A percentile compares a stretch with the other conserved stretches of the same genome.
phyloP scores from a whole-genome alignment of 2,888 invertebrate species.

The Calliphora vomitoria region DNA sequence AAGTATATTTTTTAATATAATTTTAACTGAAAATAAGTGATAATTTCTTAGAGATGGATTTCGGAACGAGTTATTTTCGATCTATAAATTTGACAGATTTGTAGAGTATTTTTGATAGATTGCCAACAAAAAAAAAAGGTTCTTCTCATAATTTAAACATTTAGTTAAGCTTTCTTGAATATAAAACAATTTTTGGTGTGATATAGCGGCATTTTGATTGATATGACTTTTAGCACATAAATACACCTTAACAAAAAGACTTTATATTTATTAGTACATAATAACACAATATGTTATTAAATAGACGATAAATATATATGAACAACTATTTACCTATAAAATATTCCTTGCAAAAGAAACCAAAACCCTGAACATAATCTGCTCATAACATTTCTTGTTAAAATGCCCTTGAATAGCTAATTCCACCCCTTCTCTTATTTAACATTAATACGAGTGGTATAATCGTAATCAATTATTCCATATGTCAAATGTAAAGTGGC shows the following conservation, averaged over 20 bases:
- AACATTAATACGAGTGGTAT: not conserved
- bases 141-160: no score
- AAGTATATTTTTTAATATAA: no score
- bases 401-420: constrained; percentile 12
- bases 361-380: not conserved
- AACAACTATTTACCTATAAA: not conserved
- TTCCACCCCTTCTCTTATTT: not conserved
- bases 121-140: no score
- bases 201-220: not conserved
- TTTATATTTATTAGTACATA: not conserved
- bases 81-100: no score
- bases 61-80: no score
- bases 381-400: not conserved
- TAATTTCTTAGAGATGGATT: no score
- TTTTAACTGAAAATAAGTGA: not conserved
- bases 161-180: no score
- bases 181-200: no score
- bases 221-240: not conserved
- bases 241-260: no score
- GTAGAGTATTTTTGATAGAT: no score
- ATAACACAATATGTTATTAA: not conserved
- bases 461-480: constrained; percentile 49
- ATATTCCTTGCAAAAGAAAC: not conserved
- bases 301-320: not conserved
- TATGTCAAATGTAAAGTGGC: constrained; percentile 50